Conservation (phyloP, 2,888 invertebrate species). For the Deilephila porcellus region DNA sequence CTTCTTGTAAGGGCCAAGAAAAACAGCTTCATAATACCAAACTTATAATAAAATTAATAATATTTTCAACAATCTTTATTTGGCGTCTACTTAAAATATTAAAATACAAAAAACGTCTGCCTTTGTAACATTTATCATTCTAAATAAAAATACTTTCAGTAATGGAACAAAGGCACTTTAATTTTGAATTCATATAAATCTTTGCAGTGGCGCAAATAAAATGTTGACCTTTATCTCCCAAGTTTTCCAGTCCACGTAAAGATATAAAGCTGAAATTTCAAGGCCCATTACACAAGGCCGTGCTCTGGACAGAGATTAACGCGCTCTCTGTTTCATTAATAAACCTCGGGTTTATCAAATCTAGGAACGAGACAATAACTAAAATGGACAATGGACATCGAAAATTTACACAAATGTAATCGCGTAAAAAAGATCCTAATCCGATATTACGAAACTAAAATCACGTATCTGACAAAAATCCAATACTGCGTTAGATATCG, state of each 20-base stretch:
- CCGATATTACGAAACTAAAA: not conserved
- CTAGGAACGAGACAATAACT: conserved; percentile 41
- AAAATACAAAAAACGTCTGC: not conserved
- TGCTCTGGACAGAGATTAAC: conserved; percentile 74
- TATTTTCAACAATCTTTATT: not conserved
- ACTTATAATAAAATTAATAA: not conserved
- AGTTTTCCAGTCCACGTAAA: conserved; percentile 48
- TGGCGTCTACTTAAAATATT: not conserved
- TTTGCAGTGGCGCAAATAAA: conserved; percentile 12
- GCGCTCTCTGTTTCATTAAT: conserved; percentile 66
- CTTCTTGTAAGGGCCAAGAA: not conserved
- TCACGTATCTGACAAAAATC: not conserved
- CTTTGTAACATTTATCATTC: not conserved
- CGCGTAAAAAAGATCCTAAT: not conserved
- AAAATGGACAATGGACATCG: not conserved
- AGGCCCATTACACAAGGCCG: conserved; percentile 66
- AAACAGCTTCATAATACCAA: not conserved
- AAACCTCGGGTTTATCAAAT: conserved; percentile 59
- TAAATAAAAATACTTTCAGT: not conserved
- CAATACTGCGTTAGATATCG: not conserved
- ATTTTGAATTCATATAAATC: conserved; percentile 23
- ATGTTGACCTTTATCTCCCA: conserved; percentile 39
- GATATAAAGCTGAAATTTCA: conserved; percentile 57
- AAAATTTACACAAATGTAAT: not conserved
- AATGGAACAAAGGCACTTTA: conserved; percentile 5